Conservation (phyloP, 2,888 invertebrate genomes). For the Aproaerema taeniolella region DNA sequence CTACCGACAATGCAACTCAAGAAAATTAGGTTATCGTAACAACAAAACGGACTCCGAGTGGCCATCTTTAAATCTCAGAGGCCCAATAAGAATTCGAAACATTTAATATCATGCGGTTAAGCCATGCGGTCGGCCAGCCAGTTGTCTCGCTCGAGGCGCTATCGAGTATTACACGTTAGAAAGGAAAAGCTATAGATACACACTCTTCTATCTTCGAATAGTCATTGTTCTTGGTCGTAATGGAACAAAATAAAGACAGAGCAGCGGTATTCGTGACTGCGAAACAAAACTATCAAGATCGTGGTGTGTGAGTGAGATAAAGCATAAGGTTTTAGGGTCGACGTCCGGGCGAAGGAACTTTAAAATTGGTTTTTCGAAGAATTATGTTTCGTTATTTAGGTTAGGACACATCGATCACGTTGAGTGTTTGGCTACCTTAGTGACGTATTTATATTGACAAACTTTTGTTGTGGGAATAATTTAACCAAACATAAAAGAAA, state of each 20-base stretch:
- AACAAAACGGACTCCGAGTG: constrained; percentile 66
- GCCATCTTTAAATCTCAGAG: constrained; percentile 70
- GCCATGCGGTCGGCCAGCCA: constrained; percentile 24
- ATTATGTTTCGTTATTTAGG: constrained; percentile 49
- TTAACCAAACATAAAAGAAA: no score
- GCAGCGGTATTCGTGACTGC: constrained; percentile 74
- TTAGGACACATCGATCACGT: constrained; percentile 50
- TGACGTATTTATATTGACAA: background rate
- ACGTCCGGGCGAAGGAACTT: constrained; percentile 70
- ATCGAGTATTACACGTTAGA: constrained; percentile 32
- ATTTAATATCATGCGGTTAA: constrained; percentile 38
- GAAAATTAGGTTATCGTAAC: constrained; percentile 74
- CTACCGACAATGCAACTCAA: constrained; percentile 56
- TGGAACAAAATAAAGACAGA: constrained; percentile 76
- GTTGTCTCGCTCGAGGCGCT: constrained; percentile 45
- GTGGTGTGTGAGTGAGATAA: constrained; percentile 46
- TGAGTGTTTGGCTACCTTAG: constrained; percentile 27
- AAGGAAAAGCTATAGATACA: constrained; percentile 57
- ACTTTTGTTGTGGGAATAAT: no score
- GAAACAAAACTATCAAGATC: constrained; percentile 52
- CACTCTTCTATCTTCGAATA: constrained; percentile 56
- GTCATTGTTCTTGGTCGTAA: constrained; percentile 75
- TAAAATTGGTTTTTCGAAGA: constrained; percentile 65
- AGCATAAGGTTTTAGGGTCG: constrained; percentile 70
- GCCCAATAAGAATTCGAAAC: constrained; percentile 70